Conservation (phyloP, 2,113 vertebrate species). For the Corvus hawaiiensis region DNA sequence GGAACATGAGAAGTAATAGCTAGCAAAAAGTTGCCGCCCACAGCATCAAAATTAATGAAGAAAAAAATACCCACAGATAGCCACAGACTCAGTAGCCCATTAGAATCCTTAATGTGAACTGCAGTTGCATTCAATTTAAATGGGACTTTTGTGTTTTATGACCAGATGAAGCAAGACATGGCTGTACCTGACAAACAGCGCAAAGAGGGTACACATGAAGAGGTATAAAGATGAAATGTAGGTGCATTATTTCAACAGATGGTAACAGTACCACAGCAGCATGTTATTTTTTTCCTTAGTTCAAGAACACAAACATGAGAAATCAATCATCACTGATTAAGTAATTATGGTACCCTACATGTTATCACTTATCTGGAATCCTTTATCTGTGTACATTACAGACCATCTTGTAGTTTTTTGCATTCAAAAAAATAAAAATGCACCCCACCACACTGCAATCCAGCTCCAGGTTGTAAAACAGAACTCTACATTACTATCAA, state of each 20-base stretch:
- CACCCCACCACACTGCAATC: background rate
- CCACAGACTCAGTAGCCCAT: conserved; percentile 23
- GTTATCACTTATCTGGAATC: conserved; percentile 60
- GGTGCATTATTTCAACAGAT: conserved; percentile 73
- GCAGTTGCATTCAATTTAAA: conserved; percentile 48
- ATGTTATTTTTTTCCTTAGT: conserved; percentile 70
- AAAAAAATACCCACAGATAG: background rate
- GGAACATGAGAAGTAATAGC: background rate
- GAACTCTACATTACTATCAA: conserved; percentile 62
- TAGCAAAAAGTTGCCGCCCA: background rate
- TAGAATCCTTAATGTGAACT: conserved; percentile 41
- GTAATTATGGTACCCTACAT: conserved; percentile 71
- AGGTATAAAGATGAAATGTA: conserved; percentile 66
- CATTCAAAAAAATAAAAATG: background rate
- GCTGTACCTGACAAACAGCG: conserved; percentile 27
- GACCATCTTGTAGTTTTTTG: conserved; percentile 21
- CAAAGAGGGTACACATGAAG: conserved; percentile 6
- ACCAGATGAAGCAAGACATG: conserved; percentile 26
- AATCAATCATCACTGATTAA: conserved; percentile 80
- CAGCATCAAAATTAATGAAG: background rate
- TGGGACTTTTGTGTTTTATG: conserved; percentile 34
- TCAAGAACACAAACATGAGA: conserved; percentile 70
- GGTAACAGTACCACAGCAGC: conserved; percentile 66
- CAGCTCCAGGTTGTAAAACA: conserved; percentile 59
- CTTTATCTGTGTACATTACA: conserved; percentile 39